Percentiles rank a stretch among this genome's conserved stretches.
Conservation (phyloP, 2,113 vertebrate species). For the Alosa alosa region DNA sequence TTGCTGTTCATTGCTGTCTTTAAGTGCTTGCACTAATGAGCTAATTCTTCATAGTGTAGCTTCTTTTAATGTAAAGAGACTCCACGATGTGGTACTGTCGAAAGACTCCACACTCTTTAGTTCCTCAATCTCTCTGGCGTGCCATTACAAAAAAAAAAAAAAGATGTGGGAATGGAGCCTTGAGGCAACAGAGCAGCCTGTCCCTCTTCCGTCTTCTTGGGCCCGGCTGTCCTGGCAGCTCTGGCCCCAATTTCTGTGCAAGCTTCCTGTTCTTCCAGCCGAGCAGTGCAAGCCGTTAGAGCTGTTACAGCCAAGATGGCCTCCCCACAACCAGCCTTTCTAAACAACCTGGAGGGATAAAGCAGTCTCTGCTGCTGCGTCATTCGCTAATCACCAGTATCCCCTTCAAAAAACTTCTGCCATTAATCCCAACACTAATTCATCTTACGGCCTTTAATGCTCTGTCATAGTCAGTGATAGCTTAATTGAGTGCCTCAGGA, state of each 20-base stretch:
- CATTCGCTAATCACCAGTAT: constrained; percentile 4
- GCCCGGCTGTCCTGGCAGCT: background rate
- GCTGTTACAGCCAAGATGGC: background rate
- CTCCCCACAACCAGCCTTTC: background rate
- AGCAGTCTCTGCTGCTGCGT: background rate
- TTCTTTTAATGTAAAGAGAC: constrained; percentile 1
- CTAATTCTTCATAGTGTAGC: background rate
- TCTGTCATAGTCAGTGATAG: constrained; percentile 3
- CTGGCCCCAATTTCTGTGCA: background rate
- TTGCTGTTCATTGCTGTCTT: background rate
- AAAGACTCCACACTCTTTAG: background rate
- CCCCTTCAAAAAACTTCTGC: constrained; percentile 9
- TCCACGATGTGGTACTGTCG: background rate
- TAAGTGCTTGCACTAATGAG: background rate
- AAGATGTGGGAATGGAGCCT: background rate
- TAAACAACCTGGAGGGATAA: background rate
- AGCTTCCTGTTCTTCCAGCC: background rate
- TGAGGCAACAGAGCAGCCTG: background rate
- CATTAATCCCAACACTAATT: constrained; percentile 18
- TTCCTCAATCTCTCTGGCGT: background rate
- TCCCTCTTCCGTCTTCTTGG: background rate
- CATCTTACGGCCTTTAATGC: background rate
- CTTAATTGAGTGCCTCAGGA: constrained; percentile 15
- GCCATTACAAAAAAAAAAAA: background rate
- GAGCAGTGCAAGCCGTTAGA: background rate